Conservation (phyloP, 1,140 invertebrate species). For the Belonocnema kinseyi region DNA sequence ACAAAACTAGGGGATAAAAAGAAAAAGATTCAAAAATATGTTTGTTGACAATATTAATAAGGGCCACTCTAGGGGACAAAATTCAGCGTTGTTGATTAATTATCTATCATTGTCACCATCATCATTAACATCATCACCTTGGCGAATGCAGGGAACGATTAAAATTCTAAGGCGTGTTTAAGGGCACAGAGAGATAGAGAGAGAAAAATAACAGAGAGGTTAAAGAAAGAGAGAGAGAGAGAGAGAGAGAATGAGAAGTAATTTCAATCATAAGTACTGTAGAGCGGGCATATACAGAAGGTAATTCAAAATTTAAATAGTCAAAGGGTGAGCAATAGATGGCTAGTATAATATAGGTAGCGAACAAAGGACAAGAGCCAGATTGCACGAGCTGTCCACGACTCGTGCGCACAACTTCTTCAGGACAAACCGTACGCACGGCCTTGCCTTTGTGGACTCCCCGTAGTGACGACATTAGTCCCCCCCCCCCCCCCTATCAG, state of each 20-base stretch:
- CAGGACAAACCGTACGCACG: no score
- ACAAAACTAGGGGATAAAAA: no score
- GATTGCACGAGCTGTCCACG: constrained; percentile 32
- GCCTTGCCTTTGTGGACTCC: no score
- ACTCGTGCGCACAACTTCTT: no score
- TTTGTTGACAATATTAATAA: no score
- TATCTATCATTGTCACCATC: constrained; percentile 53
- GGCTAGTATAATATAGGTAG: constrained; percentile 40
- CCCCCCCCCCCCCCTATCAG: no score
- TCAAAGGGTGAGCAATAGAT: constrained; percentile 28
- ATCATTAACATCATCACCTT: constrained; percentile 55
- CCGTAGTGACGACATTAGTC: no score
- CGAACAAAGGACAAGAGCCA: constrained; percentile 50
- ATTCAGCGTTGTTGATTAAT: constrained; percentile 61
- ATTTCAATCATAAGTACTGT: constrained; percentile 33
- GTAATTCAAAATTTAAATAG: constrained; percentile 13
- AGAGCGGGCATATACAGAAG: constrained; percentile 37
- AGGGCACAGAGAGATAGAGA: constrained; percentile 46
- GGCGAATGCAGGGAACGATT: constrained; percentile 55
- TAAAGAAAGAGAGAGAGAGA: constrained; percentile 41
- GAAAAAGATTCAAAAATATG: no score
- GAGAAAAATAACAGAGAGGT: constrained; percentile 34
- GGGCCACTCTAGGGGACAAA: constrained; percentile 24
- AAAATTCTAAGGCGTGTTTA: constrained; percentile 50
- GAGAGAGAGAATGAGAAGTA: constrained; percentile 36